These are phyloP conservation scores for Agonum fuliginosum DNA, from an alignment of 2,888 invertebrate genomes.

Conservation along the genomic window DNA sequence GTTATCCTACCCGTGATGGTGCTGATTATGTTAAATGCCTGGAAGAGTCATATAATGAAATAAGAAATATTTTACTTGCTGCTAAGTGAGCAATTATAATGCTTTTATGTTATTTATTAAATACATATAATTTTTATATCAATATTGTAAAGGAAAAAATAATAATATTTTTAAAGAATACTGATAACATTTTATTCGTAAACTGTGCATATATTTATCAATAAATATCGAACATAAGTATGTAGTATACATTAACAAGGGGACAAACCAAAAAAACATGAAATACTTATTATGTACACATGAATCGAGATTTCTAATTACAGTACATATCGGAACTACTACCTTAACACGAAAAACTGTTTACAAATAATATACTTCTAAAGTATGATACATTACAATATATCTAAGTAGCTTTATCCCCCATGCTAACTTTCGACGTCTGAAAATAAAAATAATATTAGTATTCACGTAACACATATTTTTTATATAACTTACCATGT, in stretches of 20 bases:
- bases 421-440: conserved; percentile 65
- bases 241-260: conserved; percentile 2
- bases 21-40: conserved; percentile 83
- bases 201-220: conserved; percentile 37
- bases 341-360: background rate
- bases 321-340: conserved; percentile 4
- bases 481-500: conserved; percentile 77
- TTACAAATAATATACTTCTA: conserved; percentile 19
- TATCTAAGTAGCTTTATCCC: conserved; percentile 62
- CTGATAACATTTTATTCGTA: conserved; percentile 34
- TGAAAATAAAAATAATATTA: conserved; percentile 50
- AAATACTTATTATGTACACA: conserved; percentile 40
- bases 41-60: conserved; percentile 82
- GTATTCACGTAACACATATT: background rate
- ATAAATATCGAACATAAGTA: conserved; percentile 29
- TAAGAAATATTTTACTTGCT: conserved; percentile 69
- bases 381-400: conserved; percentile 13
- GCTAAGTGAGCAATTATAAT: conserved; percentile 11
- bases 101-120: background rate
- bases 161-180: conserved; percentile 36
- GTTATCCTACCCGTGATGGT: conserved; percentile 84
- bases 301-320: conserved; percentile 17
- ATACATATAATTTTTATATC: conserved; percentile 38
- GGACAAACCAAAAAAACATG: background rate
- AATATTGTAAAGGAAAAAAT: conserved; percentile 18